Percentiles rank a stretch among this genome's conserved stretches.
phyloP scores from a whole-genome alignment of 2,113 vertebrate species.

The Isurus oxyrinchus region DNA sequence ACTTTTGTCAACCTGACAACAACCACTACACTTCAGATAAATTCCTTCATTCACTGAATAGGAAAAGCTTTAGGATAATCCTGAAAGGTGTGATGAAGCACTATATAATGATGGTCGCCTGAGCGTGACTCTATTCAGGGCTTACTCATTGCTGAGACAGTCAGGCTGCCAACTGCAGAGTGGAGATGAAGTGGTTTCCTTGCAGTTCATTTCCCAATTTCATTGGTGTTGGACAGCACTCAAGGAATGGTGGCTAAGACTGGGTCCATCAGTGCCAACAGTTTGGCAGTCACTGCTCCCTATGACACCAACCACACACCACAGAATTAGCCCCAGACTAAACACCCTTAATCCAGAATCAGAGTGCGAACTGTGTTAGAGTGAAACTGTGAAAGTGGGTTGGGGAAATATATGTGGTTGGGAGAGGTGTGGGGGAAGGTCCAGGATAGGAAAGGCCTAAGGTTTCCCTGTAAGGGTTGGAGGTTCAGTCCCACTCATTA shows the following conservation, averaged over 20 bases:
- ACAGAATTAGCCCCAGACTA: too few relatives aligned
- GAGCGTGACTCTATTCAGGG: neutral
- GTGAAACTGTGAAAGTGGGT: neutral
- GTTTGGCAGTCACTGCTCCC: neutral
- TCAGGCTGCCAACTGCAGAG: neutral
- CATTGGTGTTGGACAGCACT: neutral
- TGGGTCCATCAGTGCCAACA: neutral
- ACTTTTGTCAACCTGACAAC: neutral
- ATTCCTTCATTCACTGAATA: neutral
- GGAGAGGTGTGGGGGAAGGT: too few relatives aligned
- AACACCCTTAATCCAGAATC: too few relatives aligned
- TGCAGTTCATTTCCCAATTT: neutral
- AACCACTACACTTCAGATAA: neutral
- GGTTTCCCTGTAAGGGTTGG: neutral
- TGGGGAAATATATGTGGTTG: neutral
- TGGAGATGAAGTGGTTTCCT: neutral
- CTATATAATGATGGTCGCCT: neutral
- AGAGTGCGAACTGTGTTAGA: too few relatives aligned
- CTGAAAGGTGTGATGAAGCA: neutral
- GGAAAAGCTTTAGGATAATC: neutral
- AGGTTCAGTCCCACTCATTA: neutral
- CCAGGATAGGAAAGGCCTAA: neutral
- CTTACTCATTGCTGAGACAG: neutral
- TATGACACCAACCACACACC: neutral
- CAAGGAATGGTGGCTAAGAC: neutral